Evolutionary conservation across 2,888 invertebrate genomes (phyloP).

Genomic region (Lochmaea capreae): DNA sequence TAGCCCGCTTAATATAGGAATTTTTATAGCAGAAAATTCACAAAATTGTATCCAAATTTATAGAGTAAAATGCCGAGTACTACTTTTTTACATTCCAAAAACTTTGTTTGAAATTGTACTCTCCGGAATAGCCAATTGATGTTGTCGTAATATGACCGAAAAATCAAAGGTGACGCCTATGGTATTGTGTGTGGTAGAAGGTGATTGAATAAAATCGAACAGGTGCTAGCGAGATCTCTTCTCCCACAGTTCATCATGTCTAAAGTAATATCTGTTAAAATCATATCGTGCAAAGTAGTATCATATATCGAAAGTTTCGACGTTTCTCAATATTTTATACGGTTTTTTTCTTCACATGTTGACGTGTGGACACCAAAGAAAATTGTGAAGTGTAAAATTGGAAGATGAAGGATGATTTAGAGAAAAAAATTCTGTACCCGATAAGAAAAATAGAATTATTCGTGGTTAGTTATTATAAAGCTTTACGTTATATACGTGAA

Average conservation of each 20-base stretch:
- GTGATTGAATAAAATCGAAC: conserved; percentile 46
- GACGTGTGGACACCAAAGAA: conserved; percentile 16
- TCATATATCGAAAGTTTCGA: conserved; percentile 52
- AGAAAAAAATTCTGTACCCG: background rate
- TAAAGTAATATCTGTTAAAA: conserved; percentile 58
- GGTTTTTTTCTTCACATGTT: conserved; percentile 6
- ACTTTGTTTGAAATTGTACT: too few relatives aligned
- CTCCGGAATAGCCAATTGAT: too few relatives aligned
- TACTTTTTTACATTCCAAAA: too few relatives aligned
- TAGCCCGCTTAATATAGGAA: too few relatives aligned
- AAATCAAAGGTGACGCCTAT: background rate
- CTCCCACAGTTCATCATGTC: conserved; percentile 63
- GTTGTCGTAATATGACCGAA: too few relatives aligned
- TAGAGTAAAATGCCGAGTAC: too few relatives aligned
- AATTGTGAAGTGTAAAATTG: conserved; percentile 5
- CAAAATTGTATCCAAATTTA: too few relatives aligned
- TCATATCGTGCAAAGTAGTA: conserved; percentile 46
- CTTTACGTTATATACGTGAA: too few relatives aligned
- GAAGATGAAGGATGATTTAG: background rate
- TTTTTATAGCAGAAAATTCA: too few relatives aligned
- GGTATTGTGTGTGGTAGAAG: background rate
- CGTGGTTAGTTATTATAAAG: too few relatives aligned
- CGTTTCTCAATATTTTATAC: conserved; percentile 53
- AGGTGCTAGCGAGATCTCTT: conserved; percentile 58
- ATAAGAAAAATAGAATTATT: too few relatives aligned